Conservation (phyloP, 2,888 invertebrate species). For the Protonemura montana region DNA sequence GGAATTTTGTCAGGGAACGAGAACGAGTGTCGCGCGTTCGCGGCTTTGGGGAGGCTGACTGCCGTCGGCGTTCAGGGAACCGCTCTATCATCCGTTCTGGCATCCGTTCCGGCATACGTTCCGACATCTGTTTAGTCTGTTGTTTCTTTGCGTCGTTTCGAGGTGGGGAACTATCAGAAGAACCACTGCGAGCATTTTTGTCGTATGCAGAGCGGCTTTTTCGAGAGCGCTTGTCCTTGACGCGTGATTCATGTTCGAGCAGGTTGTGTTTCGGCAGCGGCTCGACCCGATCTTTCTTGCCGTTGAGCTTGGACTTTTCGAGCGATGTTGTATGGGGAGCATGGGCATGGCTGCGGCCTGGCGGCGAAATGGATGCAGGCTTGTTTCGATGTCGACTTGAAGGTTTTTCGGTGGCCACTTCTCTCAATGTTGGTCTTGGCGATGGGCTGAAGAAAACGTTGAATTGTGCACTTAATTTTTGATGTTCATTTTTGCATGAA, state of each 20-base stretch:
- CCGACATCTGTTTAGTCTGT: background rate
- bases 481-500: too few species aligned
- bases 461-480: too few species aligned
- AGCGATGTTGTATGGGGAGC: background rate
- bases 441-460: background rate
- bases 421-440: background rate
- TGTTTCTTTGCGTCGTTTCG: background rate
- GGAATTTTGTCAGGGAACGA: background rate
- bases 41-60: background rate
- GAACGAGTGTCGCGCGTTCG: background rate
- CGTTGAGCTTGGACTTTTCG: background rate
- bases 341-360: background rate
- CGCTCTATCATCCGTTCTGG: background rate
- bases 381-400: background rate
- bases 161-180: background rate
- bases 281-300: background rate
- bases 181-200: background rate
- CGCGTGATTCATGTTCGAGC: background rate
- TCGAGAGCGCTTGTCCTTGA: background rate
- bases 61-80: background rate
- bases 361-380: background rate
- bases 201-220: background rate
- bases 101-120: too few species aligned
- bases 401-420: background rate
- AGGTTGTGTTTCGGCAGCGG: background rate